phyloP scores from a whole-genome alignment of 1,140 invertebrate species.

The Caenorhabditis brenneri region DNA sequence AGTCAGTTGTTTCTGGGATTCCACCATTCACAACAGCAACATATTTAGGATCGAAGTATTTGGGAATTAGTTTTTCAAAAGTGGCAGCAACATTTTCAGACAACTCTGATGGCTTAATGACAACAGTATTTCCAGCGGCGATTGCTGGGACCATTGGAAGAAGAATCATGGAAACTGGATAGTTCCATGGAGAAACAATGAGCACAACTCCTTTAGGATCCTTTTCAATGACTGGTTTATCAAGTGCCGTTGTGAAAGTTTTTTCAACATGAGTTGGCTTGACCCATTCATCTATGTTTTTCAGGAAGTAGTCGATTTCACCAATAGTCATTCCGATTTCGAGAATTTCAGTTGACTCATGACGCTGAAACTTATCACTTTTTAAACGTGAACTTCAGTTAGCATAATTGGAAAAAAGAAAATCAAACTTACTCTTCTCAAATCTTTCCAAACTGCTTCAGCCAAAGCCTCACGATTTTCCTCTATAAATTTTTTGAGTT shows the following conservation, averaged over 20 bases:
- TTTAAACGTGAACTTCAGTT: too few species aligned
- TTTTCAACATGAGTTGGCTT: conserved; percentile 70
- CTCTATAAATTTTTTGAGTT: conserved; percentile 53
- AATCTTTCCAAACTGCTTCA: conserved; percentile 65
- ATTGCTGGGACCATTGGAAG: conserved; percentile 83
- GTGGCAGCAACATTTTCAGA: conserved; percentile 78
- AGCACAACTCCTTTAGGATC: conserved; percentile 81
- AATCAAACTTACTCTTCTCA: conserved; percentile 55
- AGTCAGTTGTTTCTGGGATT: conserved; percentile 82
- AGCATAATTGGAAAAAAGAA: too few species aligned
- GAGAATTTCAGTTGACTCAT: conserved; percentile 49
- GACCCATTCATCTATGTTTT: conserved; percentile 60
- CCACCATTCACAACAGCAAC: conserved; percentile 79
- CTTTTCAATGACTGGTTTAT: conserved; percentile 73
- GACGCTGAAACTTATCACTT: conserved; percentile 47
- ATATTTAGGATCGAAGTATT: conserved; percentile 84
- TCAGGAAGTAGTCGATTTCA: conserved; percentile 68
- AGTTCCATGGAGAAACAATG: conserved; percentile 95
- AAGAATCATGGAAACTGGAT: conserved; percentile 85
- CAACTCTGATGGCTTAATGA: conserved; percentile 95
- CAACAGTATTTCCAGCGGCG: conserved; percentile 83
- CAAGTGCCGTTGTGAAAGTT: conserved; percentile 73
- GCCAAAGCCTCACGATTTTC: conserved; percentile 59
- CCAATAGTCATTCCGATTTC: conserved; percentile 60
- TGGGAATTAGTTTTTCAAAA: conserved; percentile 81